These are phyloP conservation scores for Myiozetetes cayanensis DNA, from an alignment of 2,113 vertebrate species.

Conservation along the genomic window DNA sequence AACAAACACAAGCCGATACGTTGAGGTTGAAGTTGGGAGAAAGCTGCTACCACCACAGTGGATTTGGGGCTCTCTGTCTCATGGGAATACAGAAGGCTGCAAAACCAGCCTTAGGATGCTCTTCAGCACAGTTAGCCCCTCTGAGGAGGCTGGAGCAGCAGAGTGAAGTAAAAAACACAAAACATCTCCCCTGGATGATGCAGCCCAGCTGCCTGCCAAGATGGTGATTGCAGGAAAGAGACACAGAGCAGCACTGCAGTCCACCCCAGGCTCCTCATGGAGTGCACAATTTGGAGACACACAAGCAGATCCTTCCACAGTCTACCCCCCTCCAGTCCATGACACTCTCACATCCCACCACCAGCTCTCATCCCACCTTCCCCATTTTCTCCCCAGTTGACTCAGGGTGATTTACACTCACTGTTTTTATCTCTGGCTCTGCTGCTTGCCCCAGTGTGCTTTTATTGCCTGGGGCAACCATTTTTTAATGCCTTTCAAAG, in stretches of 20 bases:
- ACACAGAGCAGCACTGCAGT: accelerated
- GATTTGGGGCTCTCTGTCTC: neutral
- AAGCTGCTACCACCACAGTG: neutral
- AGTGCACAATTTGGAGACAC: neutral
- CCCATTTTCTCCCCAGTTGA: neutral
- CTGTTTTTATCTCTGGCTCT: neutral
- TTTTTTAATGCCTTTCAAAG: neutral
- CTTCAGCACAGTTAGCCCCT: accelerated
- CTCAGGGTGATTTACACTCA: neutral
- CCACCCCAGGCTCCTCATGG: accelerated
- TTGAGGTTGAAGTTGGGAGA: neutral
- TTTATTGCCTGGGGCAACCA: neutral
- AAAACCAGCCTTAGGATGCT: neutral
- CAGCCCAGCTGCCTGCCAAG: neutral
- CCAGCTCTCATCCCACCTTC: neutral
- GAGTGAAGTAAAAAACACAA: neutral
- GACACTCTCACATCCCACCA: accelerated
- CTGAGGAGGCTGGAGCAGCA: neutral
- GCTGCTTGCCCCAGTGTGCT: neutral
- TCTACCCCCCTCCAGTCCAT: accelerated
- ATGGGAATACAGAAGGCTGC: neutral
- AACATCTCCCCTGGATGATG: neutral
- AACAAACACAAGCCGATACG: neutral
- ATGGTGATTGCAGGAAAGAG: neutral
- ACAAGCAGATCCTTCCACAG: neutral